A percentile compares a stretch with the other conserved stretches of the same genome.
Conservation (phyloP, 2,113 vertebrate genomes). For the Erythrocercus mccallii region DNA sequence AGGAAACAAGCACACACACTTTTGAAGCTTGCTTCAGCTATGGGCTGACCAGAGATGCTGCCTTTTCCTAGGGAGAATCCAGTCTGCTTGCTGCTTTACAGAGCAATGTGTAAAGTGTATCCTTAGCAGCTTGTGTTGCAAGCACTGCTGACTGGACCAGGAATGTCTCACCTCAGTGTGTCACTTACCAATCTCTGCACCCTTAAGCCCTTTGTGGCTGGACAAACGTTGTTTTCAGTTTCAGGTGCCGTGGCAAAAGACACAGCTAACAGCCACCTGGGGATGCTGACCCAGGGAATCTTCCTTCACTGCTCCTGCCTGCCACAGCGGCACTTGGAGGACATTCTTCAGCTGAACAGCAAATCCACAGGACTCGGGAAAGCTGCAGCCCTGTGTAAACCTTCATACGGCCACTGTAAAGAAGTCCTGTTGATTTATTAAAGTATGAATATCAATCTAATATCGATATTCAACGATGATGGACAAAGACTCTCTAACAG, state of each 20-base stretch:
- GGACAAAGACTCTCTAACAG: no score
- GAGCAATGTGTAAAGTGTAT: background rate
- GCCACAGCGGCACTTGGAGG: accelerated
- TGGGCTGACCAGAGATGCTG: background rate
- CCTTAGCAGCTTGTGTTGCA: background rate
- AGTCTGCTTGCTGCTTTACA: background rate
- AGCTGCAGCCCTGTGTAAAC: no score
- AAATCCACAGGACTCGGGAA: background rate
- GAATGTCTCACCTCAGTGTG: accelerated
- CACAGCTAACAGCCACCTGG: background rate
- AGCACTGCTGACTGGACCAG: background rate
- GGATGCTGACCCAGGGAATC: accelerated
- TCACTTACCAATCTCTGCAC: background rate
- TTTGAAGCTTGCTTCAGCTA: background rate
- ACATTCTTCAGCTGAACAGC: accelerated
- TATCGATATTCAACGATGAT: no score
- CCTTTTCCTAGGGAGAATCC: background rate
- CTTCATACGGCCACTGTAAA: background rate
- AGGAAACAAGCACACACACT: background rate
- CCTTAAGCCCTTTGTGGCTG: background rate
- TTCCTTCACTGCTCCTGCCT: background rate
- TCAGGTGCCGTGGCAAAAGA: background rate
- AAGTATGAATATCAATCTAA: no score
- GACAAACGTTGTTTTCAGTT: background rate
- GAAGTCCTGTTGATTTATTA: background rate